These are phyloP conservation scores for Chionoecetes opilio DNA, from an alignment of 1,140 invertebrate genomes.

Conservation along the genomic window DNA sequence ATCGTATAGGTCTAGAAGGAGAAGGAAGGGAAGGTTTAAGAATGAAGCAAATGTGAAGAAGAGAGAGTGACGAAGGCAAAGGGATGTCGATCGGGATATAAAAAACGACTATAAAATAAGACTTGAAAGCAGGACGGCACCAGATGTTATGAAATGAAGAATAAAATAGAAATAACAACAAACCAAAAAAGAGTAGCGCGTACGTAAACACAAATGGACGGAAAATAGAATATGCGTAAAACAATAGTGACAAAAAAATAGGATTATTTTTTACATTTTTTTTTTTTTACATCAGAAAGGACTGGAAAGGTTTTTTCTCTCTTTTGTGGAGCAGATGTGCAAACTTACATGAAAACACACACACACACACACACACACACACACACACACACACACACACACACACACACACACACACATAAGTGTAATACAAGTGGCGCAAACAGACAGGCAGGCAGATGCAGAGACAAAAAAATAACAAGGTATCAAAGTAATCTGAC, in stretches of 20 bases:
- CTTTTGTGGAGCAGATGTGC: background rate
- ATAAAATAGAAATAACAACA: background rate
- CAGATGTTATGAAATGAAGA: too few species aligned
- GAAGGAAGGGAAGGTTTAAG: too few species aligned
- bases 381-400: background rate
- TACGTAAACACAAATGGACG: background rate
- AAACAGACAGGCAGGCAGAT: constrained; percentile 1
- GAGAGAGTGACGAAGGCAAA: too few species aligned
- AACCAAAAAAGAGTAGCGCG: background rate
- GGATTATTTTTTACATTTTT: background rate
- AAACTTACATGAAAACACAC: background rate
- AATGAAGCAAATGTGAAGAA: too few species aligned
- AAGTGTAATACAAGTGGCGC: background rate
- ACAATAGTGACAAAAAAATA: background rate
- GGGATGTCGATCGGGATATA: too few species aligned
- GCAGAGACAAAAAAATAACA: too few species aligned
- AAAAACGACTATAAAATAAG: too few species aligned
- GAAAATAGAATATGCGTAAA: background rate
- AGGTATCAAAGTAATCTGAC: too few species aligned
- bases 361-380: background rate
- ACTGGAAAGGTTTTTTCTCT: too few species aligned
- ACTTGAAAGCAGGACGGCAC: too few species aligned
- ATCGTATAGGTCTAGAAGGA: too few species aligned
- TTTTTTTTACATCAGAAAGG: too few species aligned
- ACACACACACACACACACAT: background rate